Conservation (phyloP, 2,797 vertebrate species). For the Pelodytes ibericus region DNA sequence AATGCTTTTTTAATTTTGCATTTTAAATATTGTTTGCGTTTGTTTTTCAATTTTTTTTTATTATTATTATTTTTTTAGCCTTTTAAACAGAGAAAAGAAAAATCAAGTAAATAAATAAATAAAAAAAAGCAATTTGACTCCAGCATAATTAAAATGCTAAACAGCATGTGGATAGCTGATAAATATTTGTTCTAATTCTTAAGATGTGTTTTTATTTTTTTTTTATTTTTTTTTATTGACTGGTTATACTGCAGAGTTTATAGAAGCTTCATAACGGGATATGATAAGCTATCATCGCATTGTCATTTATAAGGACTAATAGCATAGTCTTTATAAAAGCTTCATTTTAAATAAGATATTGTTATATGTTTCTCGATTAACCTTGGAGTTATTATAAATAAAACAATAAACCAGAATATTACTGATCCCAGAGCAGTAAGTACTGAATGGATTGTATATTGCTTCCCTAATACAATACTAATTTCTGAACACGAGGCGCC, state of each 20-base stretch:
- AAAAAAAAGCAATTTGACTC: slow-evolving; percentile 41
- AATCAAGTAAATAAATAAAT: too few species aligned
- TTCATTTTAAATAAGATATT: slow-evolving; percentile 34
- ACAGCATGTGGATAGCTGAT: slow-evolving; percentile 53
- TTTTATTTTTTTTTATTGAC: slow-evolving; percentile 6
- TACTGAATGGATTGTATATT: slow-evolving; percentile 43
- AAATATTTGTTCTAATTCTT: slow-evolving; percentile 54
- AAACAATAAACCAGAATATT: slow-evolving; percentile 57
- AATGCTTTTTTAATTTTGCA: slow-evolving; percentile 40
- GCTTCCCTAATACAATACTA: slow-evolving; percentile 4
- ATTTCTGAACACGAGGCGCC: not conserved
- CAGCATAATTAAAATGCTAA: slow-evolving; percentile 58
- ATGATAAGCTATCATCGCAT: slow-evolving; percentile 31
- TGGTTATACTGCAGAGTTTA: not conserved
- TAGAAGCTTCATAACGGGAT: slow-evolving; percentile 28
- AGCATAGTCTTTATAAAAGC: slow-evolving; percentile 32
- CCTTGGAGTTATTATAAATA: slow-evolving; percentile 52
- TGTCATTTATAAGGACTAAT: slow-evolving; percentile 52
- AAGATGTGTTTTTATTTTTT: not conserved
- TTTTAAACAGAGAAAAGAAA: slow-evolving; percentile 30
- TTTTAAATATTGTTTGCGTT: slow-evolving; percentile 55
- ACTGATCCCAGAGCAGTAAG: slow-evolving; percentile 34
- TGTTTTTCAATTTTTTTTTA: too few species aligned
- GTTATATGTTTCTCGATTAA: slow-evolving; percentile 26
- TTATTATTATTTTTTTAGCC: too few species aligned